Conservation (phyloP, 2,888 invertebrate genomes). For the Bombyx huttoni region DNA sequence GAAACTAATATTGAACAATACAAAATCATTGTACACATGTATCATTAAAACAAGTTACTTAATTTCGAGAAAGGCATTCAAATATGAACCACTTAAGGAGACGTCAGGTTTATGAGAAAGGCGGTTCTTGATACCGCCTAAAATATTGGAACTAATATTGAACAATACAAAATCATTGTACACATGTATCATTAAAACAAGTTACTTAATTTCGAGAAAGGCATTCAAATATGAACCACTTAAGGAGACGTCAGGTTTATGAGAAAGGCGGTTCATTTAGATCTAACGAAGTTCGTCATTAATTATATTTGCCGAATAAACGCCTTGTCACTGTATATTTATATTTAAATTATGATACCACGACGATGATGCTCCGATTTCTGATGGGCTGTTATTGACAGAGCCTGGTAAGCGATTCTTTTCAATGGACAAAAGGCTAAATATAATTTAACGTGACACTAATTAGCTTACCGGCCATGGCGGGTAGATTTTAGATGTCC, state of each 20-base stretch:
- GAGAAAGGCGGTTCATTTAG: slow-evolving; percentile 15
- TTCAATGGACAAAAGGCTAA: background rate
- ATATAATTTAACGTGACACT: background rate
- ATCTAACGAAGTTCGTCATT: slow-evolving; percentile 31
- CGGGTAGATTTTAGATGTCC: background rate
- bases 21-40: background rate
- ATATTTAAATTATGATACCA: slow-evolving; percentile 35
- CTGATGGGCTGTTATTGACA: slow-evolving; percentile 9
- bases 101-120: slow-evolving; percentile 14
- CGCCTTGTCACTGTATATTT: slow-evolving; percentile 35
- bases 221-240: slow-evolving; percentile 3
- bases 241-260: slow-evolving; percentile 14
- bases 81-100: slow-evolving; percentile 7
- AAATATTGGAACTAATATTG: too few relatives aligned
- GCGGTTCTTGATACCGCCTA: too few relatives aligned
- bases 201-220: background rate
- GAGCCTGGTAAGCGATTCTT: background rate
- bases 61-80: background rate
- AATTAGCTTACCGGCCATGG: background rate
- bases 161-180: too few relatives aligned
- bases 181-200: background rate
- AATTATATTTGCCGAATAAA: slow-evolving; percentile 36
- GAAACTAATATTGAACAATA: too few relatives aligned
- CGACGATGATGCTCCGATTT: slow-evolving; percentile 13
- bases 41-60: background rate